A percentile compares a stretch with the other conserved stretches of the same genome.
Evolutionary conservation across 2,888 invertebrate species (phyloP).

Genomic region (Gymnocheta viridis): DNA sequence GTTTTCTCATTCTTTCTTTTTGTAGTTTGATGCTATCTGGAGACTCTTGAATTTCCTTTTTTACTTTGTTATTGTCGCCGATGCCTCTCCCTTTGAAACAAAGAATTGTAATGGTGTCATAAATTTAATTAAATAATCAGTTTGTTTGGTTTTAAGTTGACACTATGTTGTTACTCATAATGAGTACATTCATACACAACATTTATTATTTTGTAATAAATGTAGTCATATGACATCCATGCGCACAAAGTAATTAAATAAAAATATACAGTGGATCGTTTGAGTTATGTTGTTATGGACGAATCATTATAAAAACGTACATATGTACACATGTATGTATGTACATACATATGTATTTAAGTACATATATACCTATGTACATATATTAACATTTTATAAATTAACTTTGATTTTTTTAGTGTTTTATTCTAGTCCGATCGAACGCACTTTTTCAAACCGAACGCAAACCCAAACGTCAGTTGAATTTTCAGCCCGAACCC

Average conservation of each 20-base stretch:
- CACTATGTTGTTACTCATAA: slow-evolving; percentile 29
- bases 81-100: slow-evolving; percentile 1
- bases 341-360: not conserved
- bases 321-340: not conserved
- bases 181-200: slow-evolving; percentile 52
- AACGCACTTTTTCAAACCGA: no score
- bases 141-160: slow-evolving; percentile 55
- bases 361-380: no score
- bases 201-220: slow-evolving; percentile 70
- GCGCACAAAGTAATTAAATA: not conserved
- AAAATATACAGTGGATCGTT: not conserved
- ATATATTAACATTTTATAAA: no score
- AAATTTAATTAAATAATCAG: slow-evolving; percentile 78
- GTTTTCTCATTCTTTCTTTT: slow-evolving; percentile 22
- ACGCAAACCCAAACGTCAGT: no score
- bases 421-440: no score
- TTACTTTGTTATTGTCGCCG: not conserved
- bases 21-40: slow-evolving; percentile 46
- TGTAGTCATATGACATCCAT: not conserved
- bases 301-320: not conserved
- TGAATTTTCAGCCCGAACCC: no score
- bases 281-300: not conserved
- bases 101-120: slow-evolving; percentile 69
- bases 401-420: no score
- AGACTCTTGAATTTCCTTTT: slow-evolving; percentile 37